Evolutionary conservation across 1,140 invertebrate genomes (phyloP).

Genomic region (Mylabris phalerata): DNA sequence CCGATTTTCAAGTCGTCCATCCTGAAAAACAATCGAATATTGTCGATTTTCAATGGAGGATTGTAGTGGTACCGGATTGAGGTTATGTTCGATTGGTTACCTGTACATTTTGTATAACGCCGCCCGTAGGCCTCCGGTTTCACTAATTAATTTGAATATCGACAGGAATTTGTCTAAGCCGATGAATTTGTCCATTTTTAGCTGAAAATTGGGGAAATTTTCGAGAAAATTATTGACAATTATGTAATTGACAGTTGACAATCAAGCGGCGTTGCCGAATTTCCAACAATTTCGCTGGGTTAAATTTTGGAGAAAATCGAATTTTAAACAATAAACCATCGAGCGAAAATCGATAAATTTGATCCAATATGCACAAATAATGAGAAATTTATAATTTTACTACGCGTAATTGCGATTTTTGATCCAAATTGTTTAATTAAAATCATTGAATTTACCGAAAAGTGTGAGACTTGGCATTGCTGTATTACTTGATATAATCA

Average conservation of each 20-base stretch:
- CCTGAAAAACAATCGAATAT: constrained; percentile 47
- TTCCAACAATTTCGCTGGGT: too few species aligned
- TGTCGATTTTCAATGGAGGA: not conserved
- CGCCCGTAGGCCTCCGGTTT: constrained; percentile 69
- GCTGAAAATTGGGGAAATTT: not conserved
- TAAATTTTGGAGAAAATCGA: too few species aligned
- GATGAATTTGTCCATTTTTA: constrained; percentile 53
- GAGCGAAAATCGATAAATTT: too few species aligned
- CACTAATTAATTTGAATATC: constrained; percentile 60
- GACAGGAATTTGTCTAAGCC: constrained; percentile 67
- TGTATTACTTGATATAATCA: too few species aligned
- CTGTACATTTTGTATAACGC: constrained; percentile 67
- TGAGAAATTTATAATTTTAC: too few species aligned
- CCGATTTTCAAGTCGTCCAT: constrained; percentile 84
- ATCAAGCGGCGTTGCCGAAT: too few species aligned
- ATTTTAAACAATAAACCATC: too few species aligned
- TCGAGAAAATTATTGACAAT: not conserved
- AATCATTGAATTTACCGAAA: too few species aligned
- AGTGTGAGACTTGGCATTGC: too few species aligned
- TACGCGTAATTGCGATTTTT: too few species aligned
- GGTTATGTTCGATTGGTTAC: constrained; percentile 49
- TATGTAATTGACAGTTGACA: not conserved
- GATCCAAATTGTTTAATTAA: too few species aligned
- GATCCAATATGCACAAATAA: too few species aligned
- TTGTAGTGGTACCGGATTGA: constrained; percentile 2